A percentile compares a stretch with the other conserved stretches of the same genome.
Conservation (phyloP, 1,140 invertebrate genomes). For the Cherax destructor region DNA sequence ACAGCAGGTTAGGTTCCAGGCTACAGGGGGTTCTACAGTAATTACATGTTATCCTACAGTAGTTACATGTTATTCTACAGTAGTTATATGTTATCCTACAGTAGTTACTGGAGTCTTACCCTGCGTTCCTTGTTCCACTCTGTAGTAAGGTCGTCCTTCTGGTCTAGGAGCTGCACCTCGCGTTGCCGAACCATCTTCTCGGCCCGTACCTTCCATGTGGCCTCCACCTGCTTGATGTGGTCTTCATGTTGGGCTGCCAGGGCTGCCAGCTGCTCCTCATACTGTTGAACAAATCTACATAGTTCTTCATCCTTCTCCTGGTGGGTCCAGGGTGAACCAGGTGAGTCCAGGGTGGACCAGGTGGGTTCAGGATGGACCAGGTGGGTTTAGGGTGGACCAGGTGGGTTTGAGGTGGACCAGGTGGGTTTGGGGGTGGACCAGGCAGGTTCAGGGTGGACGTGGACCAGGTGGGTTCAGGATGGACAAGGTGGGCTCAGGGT, state of each 20-base stretch:
- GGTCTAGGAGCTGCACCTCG: constrained; percentile 76
- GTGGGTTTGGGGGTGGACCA: too few relatives aligned
- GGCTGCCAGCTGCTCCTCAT: constrained; percentile 75
- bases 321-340: neutral
- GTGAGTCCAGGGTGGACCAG: neutral
- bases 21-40: too few relatives aligned
- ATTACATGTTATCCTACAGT: too few relatives aligned
- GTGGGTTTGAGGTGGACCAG: too few relatives aligned
- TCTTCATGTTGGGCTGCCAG: constrained; percentile 74
- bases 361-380: neutral
- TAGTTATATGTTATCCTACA: too few relatives aligned
- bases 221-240: constrained; percentile 76
- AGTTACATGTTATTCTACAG: too few relatives aligned
- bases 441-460: too few relatives aligned
- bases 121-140: constrained; percentile 80
- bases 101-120: constrained; percentile 73
- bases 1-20: too few relatives aligned
- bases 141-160: constrained; percentile 77
- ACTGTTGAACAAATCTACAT: constrained; percentile 71
- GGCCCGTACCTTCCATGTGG: constrained; percentile 72
- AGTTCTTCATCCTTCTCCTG: constrained; percentile 76
- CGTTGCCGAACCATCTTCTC: constrained; percentile 72
- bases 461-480: too few relatives aligned
- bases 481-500: too few relatives aligned
- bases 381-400: too few relatives aligned